Evolutionary conservation across 2,797 vertebrate genomes (phyloP).

Genomic region (Gobio occitaniae): DNA sequence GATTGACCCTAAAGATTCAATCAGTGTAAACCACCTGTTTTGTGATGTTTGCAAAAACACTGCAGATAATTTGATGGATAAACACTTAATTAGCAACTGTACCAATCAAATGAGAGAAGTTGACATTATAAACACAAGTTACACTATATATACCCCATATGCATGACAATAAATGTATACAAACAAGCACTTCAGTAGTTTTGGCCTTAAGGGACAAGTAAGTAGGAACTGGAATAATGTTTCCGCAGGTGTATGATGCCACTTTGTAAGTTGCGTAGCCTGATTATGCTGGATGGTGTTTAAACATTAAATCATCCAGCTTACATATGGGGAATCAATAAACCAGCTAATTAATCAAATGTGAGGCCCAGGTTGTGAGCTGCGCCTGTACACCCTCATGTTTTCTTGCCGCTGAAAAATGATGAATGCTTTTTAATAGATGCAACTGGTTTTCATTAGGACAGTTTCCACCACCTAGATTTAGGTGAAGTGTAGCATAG

Average conservation of each 20-base stretch:
- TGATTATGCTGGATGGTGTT: neutral
- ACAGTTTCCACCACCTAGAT: neutral
- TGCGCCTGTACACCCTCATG: neutral
- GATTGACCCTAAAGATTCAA: neutral
- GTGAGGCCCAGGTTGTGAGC: constrained; percentile 14
- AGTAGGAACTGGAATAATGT: neutral
- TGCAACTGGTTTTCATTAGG: constrained; percentile 1
- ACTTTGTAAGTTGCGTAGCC: neutral
- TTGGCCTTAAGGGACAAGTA: neutral
- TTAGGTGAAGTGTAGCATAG: neutral
- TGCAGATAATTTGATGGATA: neutral
- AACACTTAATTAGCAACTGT: neutral
- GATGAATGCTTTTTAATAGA: neutral
- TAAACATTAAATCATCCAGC: neutral
- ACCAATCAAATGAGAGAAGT: neutral
- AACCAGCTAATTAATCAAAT: constrained; percentile 20
- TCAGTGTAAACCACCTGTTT: constrained; percentile 12
- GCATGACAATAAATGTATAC: neutral
- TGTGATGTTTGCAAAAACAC: neutral
- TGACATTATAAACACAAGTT: neutral
- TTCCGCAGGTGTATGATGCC: neutral
- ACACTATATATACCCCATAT: neutral
- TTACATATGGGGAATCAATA: constrained; percentile 22
- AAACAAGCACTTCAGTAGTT: neutral
- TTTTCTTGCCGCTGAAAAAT: constrained; percentile 3